A percentile compares a stretch with the other conserved stretches of the same genome.
These are phyloP conservation scores for Pterocles gutturalis DNA, from an alignment of 2,113 vertebrate species.

Conservation along the genomic window DNA sequence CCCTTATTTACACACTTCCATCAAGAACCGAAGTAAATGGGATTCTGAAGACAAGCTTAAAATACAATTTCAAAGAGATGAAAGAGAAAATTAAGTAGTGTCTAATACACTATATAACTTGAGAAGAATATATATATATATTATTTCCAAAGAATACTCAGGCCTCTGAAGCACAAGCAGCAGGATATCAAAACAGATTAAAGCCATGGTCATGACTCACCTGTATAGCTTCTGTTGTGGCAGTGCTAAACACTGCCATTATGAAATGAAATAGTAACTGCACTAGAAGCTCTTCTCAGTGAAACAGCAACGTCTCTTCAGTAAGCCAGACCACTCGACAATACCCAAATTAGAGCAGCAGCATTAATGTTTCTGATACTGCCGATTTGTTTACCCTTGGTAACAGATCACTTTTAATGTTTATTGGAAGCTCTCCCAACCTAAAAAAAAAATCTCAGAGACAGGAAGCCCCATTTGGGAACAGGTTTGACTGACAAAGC, in stretches of 20 bases:
- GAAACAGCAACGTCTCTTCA: not conserved
- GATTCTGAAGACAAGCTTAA: not conserved
- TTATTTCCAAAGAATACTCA: not conserved
- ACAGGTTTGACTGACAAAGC: conserved; percentile 5
- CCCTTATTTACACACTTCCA: not conserved
- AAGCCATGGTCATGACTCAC: not conserved
- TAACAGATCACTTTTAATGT: not conserved
- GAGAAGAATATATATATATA: not conserved
- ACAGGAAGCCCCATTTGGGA: not conserved
- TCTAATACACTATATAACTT: not conserved
- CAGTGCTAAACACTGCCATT: not conserved
- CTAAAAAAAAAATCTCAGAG: not conserved
- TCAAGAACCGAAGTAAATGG: not conserved
- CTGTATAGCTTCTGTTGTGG: not conserved
- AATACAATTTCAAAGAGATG: not conserved
- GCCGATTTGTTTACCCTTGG: not conserved
- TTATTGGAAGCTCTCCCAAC: not conserved
- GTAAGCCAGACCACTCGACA: not conserved
- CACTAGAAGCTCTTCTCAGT: not conserved
- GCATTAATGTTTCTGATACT: not conserved
- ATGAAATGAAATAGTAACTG: not conserved
- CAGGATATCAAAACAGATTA: not conserved
- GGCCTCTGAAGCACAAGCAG: not conserved
- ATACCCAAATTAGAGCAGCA: not conserved
- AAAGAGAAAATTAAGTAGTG: not conserved